phyloP scores from a whole-genome alignment of 2,888 invertebrate genomes.

The Calliopum simillimum region DNA sequence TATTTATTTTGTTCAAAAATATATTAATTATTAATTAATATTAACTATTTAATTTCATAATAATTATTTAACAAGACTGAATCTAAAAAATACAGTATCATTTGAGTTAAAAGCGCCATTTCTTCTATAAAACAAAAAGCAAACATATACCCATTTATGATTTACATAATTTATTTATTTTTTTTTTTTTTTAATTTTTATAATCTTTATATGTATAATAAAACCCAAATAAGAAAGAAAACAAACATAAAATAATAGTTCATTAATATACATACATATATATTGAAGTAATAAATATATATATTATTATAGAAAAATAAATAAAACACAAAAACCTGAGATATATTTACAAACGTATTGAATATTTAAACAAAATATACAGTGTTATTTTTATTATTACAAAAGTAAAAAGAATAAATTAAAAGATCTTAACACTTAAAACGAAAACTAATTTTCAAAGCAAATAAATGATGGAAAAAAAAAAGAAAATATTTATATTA shows the following conservation, averaged over 20 bases:
- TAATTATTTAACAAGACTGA: constrained; percentile 23
- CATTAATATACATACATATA: constrained; percentile 21
- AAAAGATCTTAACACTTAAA: neutral
- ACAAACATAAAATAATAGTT: constrained; percentile 1
- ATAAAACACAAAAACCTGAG: constrained; percentile 36
- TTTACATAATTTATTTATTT: no score
- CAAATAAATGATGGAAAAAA: neutral
- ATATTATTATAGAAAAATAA: constrained; percentile 19
- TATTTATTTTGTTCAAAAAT: neutral
- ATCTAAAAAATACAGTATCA: neutral
- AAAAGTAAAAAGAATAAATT: neutral
- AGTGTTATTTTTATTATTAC: constrained; percentile 39
- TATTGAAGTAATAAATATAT: constrained; percentile 19
- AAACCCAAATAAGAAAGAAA: constrained; percentile 12
- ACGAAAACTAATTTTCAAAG: constrained; percentile 3
- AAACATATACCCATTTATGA: neutral
- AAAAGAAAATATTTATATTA: neutral
- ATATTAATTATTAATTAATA: no score
- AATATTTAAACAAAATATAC: constrained; percentile 41
- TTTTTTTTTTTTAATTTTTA: constrained; percentile 22
- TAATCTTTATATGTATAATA: constrained; percentile 5
- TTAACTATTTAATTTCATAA: neutral
- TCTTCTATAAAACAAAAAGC: neutral
- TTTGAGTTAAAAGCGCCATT: constrained; percentile 16
- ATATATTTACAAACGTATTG: constrained; percentile 37